Evolutionary conservation across 2,888 invertebrate genomes (phyloP).

Genomic region (Athrips mouffetella): DNA sequence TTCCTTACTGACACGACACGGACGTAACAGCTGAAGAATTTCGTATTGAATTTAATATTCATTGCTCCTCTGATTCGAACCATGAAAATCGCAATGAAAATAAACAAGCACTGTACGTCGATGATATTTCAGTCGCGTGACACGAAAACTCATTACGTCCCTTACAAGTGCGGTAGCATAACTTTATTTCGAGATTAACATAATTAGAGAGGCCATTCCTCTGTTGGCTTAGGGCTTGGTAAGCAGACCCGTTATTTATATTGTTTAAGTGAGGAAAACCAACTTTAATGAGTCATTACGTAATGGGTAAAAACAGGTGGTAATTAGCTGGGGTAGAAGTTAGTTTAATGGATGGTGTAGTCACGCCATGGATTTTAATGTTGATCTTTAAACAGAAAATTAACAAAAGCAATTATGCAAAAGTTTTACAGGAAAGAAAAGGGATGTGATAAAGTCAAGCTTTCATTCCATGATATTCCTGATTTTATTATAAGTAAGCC

Average conservation of each 20-base stretch:
- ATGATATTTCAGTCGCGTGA: background rate
- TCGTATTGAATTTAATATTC: background rate
- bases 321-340: slow-evolving; percentile 29
- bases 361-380: background rate
- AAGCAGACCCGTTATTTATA: slow-evolving; percentile 40
- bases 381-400: too few species aligned
- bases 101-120: background rate
- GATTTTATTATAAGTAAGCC: too few species aligned
- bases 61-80: background rate
- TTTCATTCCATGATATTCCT: too few species aligned
- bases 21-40: background rate
- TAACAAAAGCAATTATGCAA: too few species aligned
- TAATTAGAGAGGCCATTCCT: slow-evolving; percentile 61
- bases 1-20: slow-evolving; percentile 40
- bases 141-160: slow-evolving; percentile 30
- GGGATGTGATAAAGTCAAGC: too few species aligned
- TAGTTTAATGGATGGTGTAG: background rate
- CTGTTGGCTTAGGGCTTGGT: slow-evolving; percentile 46
- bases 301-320: slow-evolving; percentile 48
- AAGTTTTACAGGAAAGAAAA: too few species aligned
- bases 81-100: too few species aligned
- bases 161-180: slow-evolving; percentile 63
- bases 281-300: slow-evolving; percentile 41
- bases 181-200: slow-evolving; percentile 74
- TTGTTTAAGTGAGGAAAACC: slow-evolving; percentile 16